Evolutionary conservation across 2,888 invertebrate species (phyloP).

Genomic region (Ormyrus pomaceus): DNA sequence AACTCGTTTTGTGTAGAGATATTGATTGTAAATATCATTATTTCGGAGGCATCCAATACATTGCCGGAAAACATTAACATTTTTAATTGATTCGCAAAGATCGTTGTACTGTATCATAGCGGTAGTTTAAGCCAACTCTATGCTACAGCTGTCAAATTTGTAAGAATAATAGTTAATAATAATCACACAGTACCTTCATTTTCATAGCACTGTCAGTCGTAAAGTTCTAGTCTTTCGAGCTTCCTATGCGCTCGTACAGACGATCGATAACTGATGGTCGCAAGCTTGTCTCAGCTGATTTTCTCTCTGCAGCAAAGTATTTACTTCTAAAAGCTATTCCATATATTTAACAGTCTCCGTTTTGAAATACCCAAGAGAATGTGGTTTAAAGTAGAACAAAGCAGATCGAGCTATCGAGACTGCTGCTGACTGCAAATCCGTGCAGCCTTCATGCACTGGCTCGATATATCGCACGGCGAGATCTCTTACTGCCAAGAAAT

Average conservation of each 20-base stretch:
- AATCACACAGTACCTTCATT: conserved; percentile 14
- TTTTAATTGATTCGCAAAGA: conserved; percentile 27
- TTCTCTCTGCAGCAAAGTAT: not conserved
- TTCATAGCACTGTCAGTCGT: not conserved
- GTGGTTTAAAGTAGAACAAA: not conserved
- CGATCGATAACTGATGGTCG: conserved; percentile 38
- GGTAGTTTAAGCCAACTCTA: not conserved
- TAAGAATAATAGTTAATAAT: not conserved
- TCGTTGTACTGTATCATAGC: conserved; percentile 18
- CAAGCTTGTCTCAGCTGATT: conserved; percentile 34
- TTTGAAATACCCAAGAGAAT: no score
- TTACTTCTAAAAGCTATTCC: not conserved
- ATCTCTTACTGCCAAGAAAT: not conserved
- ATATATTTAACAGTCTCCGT: not conserved
- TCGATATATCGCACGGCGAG: not conserved
- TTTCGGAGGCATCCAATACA: not conserved
- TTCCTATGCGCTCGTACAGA: not conserved
- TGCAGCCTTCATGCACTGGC: conserved; percentile 7
- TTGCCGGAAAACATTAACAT: not conserved
- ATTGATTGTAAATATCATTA: not conserved
- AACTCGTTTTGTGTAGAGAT: not conserved
- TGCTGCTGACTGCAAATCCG: not conserved
- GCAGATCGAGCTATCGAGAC: not conserved
- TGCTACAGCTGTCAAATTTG: not conserved
- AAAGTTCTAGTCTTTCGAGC: conserved; percentile 2